A percentile compares a stretch with the other conserved stretches of the same genome.
Evolutionary conservation across 2,113 vertebrate species (phyloP).

Genomic region (Callionymus lyra): DNA sequence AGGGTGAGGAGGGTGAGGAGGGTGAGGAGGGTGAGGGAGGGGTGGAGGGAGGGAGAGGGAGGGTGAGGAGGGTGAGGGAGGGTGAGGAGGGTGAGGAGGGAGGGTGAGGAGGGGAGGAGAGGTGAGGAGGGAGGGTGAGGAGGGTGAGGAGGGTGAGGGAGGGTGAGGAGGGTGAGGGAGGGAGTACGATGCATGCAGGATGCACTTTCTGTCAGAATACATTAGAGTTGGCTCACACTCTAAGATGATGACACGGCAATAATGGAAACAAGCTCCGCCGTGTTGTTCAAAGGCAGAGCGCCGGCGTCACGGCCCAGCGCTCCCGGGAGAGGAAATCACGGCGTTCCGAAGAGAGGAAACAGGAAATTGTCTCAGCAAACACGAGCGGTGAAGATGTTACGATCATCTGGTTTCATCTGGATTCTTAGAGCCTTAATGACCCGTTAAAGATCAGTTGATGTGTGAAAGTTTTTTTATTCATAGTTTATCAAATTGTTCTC

Average conservation of each 20-base stretch:
- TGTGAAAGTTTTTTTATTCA: too few relatives aligned
- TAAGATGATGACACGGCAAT: conserved; percentile 20
- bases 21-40: conserved; percentile 5
- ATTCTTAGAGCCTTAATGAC: too few relatives aligned
- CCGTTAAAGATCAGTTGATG: too few relatives aligned
- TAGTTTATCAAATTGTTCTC: too few relatives aligned
- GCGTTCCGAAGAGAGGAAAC: too few relatives aligned
- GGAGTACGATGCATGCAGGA: conserved; percentile 19
- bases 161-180: conserved; percentile 5
- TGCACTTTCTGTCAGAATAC: conserved; percentile 18
- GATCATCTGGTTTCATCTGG: too few relatives aligned
- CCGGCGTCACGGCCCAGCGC: too few relatives aligned
- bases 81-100: conserved; percentile 1
- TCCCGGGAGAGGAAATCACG: too few relatives aligned
- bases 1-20: conserved; percentile 7
- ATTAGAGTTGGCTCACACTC: conserved; percentile 12
- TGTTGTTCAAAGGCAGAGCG: conserved; percentile 5
- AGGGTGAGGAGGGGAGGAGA: too few relatives aligned
- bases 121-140: conserved; percentile 2
- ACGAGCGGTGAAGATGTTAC: too few relatives aligned
- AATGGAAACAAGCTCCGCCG: conserved; percentile 38
- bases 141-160: conserved; percentile 7
- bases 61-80: neutral
- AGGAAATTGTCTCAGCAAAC: too few relatives aligned
- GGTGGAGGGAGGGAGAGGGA: too few relatives aligned